These are phyloP conservation scores for Euthynnus affinis DNA, from an alignment of 2,797 vertebrate genomes.

Conservation along the genomic window DNA sequence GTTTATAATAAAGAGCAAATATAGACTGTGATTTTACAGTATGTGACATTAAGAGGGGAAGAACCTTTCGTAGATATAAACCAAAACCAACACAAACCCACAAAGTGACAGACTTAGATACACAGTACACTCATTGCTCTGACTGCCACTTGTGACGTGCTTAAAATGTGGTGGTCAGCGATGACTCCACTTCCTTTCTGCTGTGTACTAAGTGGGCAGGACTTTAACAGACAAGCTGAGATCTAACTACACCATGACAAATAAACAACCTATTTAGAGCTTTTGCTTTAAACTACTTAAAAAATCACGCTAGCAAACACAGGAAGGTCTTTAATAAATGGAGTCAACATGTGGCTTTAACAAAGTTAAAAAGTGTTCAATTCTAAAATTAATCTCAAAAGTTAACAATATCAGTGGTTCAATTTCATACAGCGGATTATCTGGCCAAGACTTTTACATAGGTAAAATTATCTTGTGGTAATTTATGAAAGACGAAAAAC, in stretches of 20 bases:
- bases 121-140: neutral
- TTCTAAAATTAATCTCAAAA: neutral
- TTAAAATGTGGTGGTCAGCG: slow-evolving; percentile 19
- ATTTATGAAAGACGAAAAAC: neutral
- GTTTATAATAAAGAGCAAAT: slow-evolving; percentile 9
- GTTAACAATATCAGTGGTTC: neutral
- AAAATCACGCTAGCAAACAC: neutral
- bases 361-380: neutral
- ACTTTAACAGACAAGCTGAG: slow-evolving; percentile 6
- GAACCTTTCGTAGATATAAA: neutral
- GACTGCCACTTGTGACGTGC: neutral
- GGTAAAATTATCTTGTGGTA: too few species aligned
- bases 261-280: slow-evolving; percentile 22
- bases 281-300: neutral
- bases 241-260: neutral
- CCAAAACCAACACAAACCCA: slow-evolving; percentile 18
- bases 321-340: neutral
- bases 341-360: neutral
- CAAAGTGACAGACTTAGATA: slow-evolving; percentile 19
- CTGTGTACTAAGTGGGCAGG: slow-evolving; percentile 3
- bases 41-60: neutral
- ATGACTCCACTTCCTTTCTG: slow-evolving; percentile 16
- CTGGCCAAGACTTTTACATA: neutral
- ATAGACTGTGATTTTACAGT: neutral
- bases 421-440: neutral